These are phyloP conservation scores for Camponotus floridanus DNA, from an alignment of 1,140 invertebrate species.

Conservation along the genomic window DNA sequence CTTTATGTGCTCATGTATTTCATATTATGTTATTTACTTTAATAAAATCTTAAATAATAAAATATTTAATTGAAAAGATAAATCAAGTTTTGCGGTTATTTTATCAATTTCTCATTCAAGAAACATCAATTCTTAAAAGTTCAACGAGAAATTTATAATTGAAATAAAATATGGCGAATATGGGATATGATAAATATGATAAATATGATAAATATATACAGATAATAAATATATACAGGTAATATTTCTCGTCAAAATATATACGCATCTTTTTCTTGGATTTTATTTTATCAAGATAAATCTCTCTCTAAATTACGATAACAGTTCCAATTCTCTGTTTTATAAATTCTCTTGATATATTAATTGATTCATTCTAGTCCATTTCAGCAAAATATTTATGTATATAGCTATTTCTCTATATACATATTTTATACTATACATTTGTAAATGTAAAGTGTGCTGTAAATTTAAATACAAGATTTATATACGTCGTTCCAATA, in stretches of 20 bases:
- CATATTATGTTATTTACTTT: not conserved
- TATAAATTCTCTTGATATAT: not conserved
- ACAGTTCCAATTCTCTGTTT: not conserved
- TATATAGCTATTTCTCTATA: not conserved
- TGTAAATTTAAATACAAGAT: conserved; percentile 7
- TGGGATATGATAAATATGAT: not conserved
- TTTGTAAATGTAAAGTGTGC: no score
- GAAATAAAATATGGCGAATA: not conserved
- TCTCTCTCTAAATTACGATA: conserved; percentile 4
- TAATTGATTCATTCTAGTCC: conserved; percentile 13
- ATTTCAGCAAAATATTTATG: not conserved
- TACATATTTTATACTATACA: not conserved
- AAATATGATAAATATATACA: not conserved
- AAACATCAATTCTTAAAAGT: not conserved
- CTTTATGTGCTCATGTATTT: not conserved
- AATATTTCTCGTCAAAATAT: not conserved
- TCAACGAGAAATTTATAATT: not conserved
- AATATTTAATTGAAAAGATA: not conserved
- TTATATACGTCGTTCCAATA: not conserved
- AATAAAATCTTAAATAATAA: not conserved
- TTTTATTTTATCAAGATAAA: conserved; percentile 2
- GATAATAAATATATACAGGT: not conserved
- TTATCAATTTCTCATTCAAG: not conserved
- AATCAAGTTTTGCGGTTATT: not conserved
- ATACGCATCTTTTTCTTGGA: not conserved